Percentiles rank a stretch among this genome's conserved stretches.
These are phyloP conservation scores for Hiodon alosoides DNA, from an alignment of 2,113 vertebrate genomes.

Conservation along the genomic window DNA sequence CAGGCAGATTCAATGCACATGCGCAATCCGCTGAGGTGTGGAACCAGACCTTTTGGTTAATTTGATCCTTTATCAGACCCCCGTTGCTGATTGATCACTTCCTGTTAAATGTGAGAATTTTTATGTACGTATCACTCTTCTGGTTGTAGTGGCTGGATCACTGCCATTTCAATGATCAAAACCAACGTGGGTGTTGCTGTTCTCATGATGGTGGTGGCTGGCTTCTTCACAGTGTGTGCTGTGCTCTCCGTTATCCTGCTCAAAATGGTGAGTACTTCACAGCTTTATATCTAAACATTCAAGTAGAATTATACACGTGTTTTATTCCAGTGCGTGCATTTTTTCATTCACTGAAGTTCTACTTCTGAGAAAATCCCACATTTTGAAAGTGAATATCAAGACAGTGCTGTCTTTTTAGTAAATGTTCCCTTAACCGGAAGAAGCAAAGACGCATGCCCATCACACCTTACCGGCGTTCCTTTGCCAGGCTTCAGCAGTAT, in stretches of 20 bases:
- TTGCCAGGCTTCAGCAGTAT: too few relatives aligned
- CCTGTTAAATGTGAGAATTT: neutral
- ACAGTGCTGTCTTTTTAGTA: too few relatives aligned
- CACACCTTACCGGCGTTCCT: too few relatives aligned
- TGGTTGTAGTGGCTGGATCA: conserved; percentile 83
- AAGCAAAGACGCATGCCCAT: too few relatives aligned
- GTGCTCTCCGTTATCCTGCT: conserved; percentile 77
- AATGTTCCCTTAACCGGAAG: too few relatives aligned
- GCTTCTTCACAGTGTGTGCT: conserved; percentile 81
- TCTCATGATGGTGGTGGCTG: conserved; percentile 93
- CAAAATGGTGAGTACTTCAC: conserved; percentile 74
- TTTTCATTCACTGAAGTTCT: too few relatives aligned
- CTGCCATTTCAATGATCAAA: conserved; percentile 60
- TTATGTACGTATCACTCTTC: conserved; percentile 1
- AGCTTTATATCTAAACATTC: neutral
- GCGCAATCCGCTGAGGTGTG: too few relatives aligned
- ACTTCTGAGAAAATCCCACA: too few relatives aligned
- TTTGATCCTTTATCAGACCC: too few relatives aligned
- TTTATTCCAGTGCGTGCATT: too few relatives aligned
- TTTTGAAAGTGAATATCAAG: too few relatives aligned
- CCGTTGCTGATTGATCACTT: neutral
- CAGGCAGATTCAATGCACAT: neutral
- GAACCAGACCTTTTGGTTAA: too few relatives aligned
- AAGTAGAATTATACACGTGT: neutral
- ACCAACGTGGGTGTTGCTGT: conserved; percentile 60